These are phyloP conservation scores for Sinhomidia bicolor DNA, from an alignment of 2,888 invertebrate species.

Conservation along the genomic window DNA sequence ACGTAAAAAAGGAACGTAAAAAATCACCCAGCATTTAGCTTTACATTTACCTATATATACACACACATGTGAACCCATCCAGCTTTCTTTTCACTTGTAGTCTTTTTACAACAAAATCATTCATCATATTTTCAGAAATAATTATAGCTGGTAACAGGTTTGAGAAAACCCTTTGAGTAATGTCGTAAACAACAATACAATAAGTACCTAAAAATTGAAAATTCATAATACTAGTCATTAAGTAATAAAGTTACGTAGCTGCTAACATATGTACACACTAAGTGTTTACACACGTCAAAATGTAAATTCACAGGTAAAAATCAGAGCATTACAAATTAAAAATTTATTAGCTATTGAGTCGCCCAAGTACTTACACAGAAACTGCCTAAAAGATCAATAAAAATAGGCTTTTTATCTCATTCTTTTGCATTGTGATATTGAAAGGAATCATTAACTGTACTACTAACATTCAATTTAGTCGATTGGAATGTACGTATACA, in stretches of 20 bases:
- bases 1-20: neutral
- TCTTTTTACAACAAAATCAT: slow-evolving; percentile 11
- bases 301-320: slow-evolving; percentile 41
- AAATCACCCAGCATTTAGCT: neutral
- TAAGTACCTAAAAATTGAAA: neutral
- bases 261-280: neutral
- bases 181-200: neutral
- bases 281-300: slow-evolving; percentile 15
- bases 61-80: neutral
- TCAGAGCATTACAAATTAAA: slow-evolving; percentile 23
- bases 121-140: slow-evolving; percentile 18
- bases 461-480: too few relatives aligned
- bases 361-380: neutral
- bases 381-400: neutral
- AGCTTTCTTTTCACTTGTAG: neutral
- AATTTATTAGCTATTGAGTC: neutral
- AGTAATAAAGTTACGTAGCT: slow-evolving; percentile 8
- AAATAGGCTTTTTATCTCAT: neutral
- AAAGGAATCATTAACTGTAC: too few relatives aligned
- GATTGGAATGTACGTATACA: neutral
- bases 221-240: slow-evolving; percentile 29
- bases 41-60: neutral
- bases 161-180: slow-evolving; percentile 9
- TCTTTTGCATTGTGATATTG: neutral
- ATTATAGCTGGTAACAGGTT: slow-evolving; percentile 14